Percentiles rank a stretch among this genome's conserved stretches.
phyloP scores from a whole-genome alignment of 2,113 vertebrate species.

The Rafetus swinhoei region DNA sequence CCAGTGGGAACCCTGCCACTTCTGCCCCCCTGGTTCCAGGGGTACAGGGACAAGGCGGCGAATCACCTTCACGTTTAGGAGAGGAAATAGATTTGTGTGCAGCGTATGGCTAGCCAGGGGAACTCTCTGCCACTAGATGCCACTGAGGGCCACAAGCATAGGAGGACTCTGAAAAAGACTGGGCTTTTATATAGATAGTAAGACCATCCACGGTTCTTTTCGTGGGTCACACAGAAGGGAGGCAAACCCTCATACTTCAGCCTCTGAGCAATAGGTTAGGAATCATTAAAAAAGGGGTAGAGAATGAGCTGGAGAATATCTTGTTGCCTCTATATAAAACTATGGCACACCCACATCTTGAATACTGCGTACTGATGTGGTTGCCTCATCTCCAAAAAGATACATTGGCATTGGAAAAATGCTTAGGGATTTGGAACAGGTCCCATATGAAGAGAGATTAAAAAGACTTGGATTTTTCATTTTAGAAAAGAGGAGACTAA shows the following conservation, averaged over 20 bases:
- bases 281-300: too few relatives aligned
- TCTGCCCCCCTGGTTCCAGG: background rate
- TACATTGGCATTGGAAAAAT: too few relatives aligned
- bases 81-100: background rate
- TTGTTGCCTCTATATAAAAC: too few relatives aligned
- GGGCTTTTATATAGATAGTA: background rate
- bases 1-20: background rate
- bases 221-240: background rate
- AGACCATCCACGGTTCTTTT: rapidly evolving
- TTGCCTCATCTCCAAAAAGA: too few relatives aligned
- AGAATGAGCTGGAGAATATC: too few relatives aligned
- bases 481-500: too few relatives aligned
- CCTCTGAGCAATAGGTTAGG: background rate
- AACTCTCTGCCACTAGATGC: background rate
- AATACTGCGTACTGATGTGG: too few relatives aligned
- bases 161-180: background rate
- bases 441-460: too few relatives aligned
- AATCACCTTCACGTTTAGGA: background rate
- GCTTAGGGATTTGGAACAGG: too few relatives aligned
- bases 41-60: background rate
- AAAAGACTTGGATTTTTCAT: too few relatives aligned
- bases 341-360: too few relatives aligned
- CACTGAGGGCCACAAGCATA: background rate
- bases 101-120: background rate
- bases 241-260: rapidly evolving